Conservation (phyloP, 2,797 vertebrate species). For the Falco cherrug region DNA sequence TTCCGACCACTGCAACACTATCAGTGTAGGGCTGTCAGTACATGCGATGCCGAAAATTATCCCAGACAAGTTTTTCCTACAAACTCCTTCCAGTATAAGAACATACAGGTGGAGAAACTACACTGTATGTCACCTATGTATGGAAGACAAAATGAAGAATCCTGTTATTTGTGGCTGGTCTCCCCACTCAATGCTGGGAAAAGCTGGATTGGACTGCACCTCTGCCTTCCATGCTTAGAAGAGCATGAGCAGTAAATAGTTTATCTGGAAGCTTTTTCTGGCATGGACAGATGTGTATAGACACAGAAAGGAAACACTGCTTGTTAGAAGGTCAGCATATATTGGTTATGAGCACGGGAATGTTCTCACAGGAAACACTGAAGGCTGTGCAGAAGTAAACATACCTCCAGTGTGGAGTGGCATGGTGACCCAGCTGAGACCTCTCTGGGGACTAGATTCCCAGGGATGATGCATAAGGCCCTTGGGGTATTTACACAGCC, state of each 20-base stretch:
- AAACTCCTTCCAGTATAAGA: background rate
- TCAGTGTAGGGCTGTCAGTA: background rate
- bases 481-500: slow-evolving; percentile 59
- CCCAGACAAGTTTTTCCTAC: background rate
- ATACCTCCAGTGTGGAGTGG: slow-evolving; percentile 51
- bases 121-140: background rate
- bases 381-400: slow-evolving; percentile 57
- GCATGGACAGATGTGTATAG: slow-evolving; percentile 5
- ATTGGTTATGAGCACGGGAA: slow-evolving; percentile 51
- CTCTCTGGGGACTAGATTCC: slow-evolving; percentile 31
- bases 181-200: background rate
- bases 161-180: background rate
- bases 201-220: background rate
- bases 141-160: background rate
- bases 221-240: background rate
- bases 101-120: background rate
- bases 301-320: slow-evolving; percentile 19
- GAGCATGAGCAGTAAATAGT: background rate
- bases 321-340: slow-evolving; percentile 53
- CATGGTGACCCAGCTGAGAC: slow-evolving; percentile 3
- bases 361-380: slow-evolving; percentile 64
- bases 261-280: slow-evolving; percentile 34
- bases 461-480: slow-evolving; percentile 52
- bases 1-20: background rate
- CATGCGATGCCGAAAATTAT: background rate